A percentile compares a stretch with the other conserved stretches of the same genome.
These are phyloP conservation scores for Malurus melanocephalus DNA, from an alignment of 2,113 vertebrate species.

Conservation along the genomic window DNA sequence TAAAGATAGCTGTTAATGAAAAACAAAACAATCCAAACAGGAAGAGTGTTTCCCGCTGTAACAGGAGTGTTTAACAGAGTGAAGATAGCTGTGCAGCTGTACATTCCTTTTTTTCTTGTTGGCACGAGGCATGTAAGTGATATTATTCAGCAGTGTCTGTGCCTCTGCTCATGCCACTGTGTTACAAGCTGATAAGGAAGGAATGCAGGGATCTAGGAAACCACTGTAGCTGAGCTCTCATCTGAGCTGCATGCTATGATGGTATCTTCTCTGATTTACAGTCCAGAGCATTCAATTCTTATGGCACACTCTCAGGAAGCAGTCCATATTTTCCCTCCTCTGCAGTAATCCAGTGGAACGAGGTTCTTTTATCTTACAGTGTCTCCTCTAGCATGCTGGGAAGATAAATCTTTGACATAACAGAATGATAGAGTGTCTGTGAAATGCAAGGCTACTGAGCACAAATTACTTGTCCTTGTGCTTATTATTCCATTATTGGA, in stretches of 20 bases:
- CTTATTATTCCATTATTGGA: background rate
- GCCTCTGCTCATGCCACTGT: background rate
- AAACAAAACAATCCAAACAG: background rate
- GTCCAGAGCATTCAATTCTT: background rate
- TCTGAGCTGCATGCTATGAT: background rate
- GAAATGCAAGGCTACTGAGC: background rate
- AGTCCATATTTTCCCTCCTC: background rate
- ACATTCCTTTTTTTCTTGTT: background rate
- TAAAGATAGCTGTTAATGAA: background rate
- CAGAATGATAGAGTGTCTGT: background rate
- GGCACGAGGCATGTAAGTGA: background rate
- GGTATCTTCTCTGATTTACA: background rate
- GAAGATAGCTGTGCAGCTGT: background rate
- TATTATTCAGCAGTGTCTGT: background rate
- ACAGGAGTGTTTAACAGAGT: background rate
- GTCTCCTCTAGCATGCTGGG: fast-evolving
- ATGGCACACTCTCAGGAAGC: background rate
- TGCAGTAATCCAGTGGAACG: background rate
- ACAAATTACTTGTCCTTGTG: background rate
- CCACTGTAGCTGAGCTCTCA: background rate
- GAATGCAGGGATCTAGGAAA: background rate
- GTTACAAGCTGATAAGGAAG: background rate
- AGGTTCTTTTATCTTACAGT: background rate
- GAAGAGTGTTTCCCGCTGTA: background rate
- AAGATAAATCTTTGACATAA: background rate